Evolutionary conservation across 1,140 invertebrate genomes (phyloP).

Genomic region (Trachymyrmex cornetzi): DNA sequence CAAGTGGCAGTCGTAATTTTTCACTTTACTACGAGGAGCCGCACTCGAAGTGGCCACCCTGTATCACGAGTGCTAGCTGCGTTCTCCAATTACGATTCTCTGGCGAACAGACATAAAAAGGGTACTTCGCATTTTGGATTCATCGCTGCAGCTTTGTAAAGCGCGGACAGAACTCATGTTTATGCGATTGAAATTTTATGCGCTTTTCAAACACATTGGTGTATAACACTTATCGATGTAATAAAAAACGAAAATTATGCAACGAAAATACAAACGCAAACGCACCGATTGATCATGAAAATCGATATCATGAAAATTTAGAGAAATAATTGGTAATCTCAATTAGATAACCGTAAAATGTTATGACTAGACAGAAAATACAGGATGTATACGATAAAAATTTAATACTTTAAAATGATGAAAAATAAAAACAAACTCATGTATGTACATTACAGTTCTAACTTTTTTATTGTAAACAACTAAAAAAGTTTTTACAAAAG

Average conservation of each 20-base stretch:
- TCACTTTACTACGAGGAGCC: constrained; percentile 45
- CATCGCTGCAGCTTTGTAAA: background rate
- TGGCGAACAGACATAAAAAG: constrained; percentile 25
- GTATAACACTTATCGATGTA: background rate
- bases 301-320: background rate
- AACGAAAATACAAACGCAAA: background rate
- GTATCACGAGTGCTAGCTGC: background rate
- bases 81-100: constrained; percentile 37
- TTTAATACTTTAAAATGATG: too few species aligned
- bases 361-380: background rate
- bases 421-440: too few species aligned
- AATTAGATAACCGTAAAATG: background rate
- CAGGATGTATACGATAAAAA: too few species aligned
- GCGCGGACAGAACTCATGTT: background rate
- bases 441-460: too few species aligned
- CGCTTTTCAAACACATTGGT: background rate
- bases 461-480: too few species aligned
- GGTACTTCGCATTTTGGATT: constrained; percentile 32
- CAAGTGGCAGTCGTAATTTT: constrained; percentile 49
- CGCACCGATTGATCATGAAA: too few species aligned
- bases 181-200: constrained; percentile 37
- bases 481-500: too few species aligned
- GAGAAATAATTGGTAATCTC: background rate
- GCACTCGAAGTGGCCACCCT: constrained; percentile 1
- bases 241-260: background rate